phyloP scores from a whole-genome alignment of 2,113 vertebrate species.

The Chiloscyllium plagiosum region DNA sequence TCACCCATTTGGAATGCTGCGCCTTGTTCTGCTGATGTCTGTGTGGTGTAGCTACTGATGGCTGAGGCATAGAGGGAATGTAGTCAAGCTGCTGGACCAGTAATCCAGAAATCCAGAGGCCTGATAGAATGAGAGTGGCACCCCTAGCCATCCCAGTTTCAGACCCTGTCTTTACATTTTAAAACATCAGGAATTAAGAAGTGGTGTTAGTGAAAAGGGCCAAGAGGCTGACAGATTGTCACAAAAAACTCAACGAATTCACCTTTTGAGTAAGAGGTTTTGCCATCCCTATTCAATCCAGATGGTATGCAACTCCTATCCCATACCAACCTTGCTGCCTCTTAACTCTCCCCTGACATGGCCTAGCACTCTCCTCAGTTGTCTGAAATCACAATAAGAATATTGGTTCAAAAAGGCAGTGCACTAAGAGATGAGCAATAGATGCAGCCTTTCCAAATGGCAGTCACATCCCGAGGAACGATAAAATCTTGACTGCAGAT shows the following conservation, averaged over 20 bases:
- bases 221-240: neutral
- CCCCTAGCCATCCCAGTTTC: neutral
- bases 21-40: neutral
- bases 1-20: neutral
- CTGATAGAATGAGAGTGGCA: neutral
- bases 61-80: neutral
- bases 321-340: neutral
- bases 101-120: neutral
- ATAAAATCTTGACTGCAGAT: neutral
- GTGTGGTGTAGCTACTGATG: neutral
- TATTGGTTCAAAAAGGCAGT: neutral
- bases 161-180: neutral
- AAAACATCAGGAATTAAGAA: neutral
- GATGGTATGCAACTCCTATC: too few species aligned
- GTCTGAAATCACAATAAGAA: neutral
- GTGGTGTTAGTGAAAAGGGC: neutral
- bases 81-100: neutral
- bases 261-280: neutral
- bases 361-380: neutral
- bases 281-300: neutral
- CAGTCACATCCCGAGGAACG: neutral
- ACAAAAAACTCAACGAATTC: neutral
- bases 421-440: too few species aligned
- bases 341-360: neutral
- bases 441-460: too few species aligned